Evolutionary conservation across 2,113 vertebrate species (phyloP).

Genomic region (Haplochromis burtoni): DNA sequence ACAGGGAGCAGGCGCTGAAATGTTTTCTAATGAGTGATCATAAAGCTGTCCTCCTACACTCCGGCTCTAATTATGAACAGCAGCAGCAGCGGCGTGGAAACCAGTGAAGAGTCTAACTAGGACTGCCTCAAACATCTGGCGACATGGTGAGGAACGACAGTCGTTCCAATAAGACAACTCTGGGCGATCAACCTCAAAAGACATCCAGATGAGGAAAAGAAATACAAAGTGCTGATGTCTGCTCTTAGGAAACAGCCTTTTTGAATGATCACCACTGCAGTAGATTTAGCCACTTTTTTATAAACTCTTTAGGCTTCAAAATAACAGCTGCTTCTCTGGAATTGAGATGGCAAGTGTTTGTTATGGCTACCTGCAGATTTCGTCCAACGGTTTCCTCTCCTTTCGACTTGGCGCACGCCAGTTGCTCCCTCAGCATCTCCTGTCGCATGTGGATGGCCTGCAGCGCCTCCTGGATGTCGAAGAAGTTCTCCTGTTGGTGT

Average conservation of each 20-base stretch:
- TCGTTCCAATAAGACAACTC: background rate
- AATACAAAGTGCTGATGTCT: background rate
- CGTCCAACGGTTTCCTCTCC: constrained; percentile 83
- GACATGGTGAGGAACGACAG: background rate
- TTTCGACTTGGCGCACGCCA: constrained; percentile 83
- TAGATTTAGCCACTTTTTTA: background rate
- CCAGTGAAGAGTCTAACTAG: background rate
- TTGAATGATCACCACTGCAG: background rate
- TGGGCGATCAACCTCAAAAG: background rate
- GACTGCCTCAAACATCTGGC: background rate
- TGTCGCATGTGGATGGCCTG: constrained; percentile 84
- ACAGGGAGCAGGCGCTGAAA: background rate
- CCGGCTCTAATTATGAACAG: constrained; percentile 28
- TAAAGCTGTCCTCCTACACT: constrained; percentile 50
- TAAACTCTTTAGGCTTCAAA: background rate
- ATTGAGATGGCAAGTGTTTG: background rate
- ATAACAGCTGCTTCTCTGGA: background rate
- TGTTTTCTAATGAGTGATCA: constrained; percentile 31
- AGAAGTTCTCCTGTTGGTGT: constrained; percentile 81
- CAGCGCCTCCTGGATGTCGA: constrained; percentile 88
- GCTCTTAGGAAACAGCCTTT: background rate
- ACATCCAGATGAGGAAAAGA: background rate
- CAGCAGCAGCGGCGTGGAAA: background rate
- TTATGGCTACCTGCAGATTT: constrained; percentile 77
- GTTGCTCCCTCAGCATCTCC: constrained; percentile 79